A percentile compares a stretch with the other conserved stretches of the same genome.
Conservation (phyloP, 1,140 invertebrate genomes). For the Geopemphigus sp. region DNA sequence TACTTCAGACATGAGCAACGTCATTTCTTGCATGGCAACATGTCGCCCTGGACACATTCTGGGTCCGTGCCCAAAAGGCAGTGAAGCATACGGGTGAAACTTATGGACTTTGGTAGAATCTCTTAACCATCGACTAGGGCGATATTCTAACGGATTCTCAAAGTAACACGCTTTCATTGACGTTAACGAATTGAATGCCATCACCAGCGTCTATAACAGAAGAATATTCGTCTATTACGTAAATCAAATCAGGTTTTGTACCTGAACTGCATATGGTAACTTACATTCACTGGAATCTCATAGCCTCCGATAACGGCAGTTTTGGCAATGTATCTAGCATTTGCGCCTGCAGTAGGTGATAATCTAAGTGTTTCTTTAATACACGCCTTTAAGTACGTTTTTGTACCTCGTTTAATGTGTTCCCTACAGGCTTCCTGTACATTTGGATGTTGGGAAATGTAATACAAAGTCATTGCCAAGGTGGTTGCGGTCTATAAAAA, state of each 20-base stretch:
- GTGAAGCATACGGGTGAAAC: slow-evolving; percentile 62
- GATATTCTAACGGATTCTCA: slow-evolving; percentile 56
- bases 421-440: slow-evolving; percentile 57
- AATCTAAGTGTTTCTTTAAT: slow-evolving; percentile 67
- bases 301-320: slow-evolving; percentile 58
- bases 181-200: slow-evolving; percentile 57
- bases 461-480: slow-evolving; percentile 60
- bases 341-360: slow-evolving; percentile 57
- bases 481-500: slow-evolving; percentile 59
- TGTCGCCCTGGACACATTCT: slow-evolving; percentile 58
- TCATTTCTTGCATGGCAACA: slow-evolving; percentile 58
- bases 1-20: slow-evolving; percentile 64
- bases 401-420: slow-evolving; percentile 59
- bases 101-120: slow-evolving; percentile 55
- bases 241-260: neutral
- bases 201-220: slow-evolving; percentile 57
- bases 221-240: neutral
- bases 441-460: slow-evolving; percentile 62
- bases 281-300: slow-evolving; percentile 58
- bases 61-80: slow-evolving; percentile 67
- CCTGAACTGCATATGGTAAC: slow-evolving; percentile 22
- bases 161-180: slow-evolving; percentile 57
- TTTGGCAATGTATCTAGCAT: slow-evolving; percentile 56
- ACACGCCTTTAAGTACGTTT: slow-evolving; percentile 62
- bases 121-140: slow-evolving; percentile 60